Conservation (phyloP, 2,888 invertebrate genomes). For the Drosophila paranaensis region DNA sequence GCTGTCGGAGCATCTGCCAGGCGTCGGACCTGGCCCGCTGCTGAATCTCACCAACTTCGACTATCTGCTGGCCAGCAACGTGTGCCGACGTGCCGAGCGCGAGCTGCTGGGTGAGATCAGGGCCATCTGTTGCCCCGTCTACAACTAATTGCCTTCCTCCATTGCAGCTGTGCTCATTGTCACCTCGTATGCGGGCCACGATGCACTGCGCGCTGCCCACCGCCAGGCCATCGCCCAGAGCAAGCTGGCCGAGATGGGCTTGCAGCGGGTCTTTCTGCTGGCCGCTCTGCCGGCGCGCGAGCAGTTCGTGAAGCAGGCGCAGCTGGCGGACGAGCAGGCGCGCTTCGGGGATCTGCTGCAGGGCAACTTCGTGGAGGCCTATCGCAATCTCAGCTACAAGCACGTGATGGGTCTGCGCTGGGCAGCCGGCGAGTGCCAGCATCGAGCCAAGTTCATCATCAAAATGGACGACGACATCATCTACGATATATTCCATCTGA, state of each 20-base stretch:
- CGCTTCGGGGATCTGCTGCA: slow-evolving; percentile 90
- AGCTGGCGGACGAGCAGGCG: slow-evolving; percentile 87
- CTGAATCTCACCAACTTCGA: slow-evolving; percentile 80
- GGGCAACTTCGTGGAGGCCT: slow-evolving; percentile 91
- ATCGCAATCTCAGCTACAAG: slow-evolving; percentile 92
- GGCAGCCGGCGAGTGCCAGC: slow-evolving; percentile 87
- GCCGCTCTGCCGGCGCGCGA: slow-evolving; percentile 87
- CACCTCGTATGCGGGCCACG: slow-evolving; percentile 91
- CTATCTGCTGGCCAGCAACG: slow-evolving; percentile 74
- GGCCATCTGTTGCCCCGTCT: not conserved
- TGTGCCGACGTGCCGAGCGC: slow-evolving; percentile 75
- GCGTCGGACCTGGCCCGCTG: slow-evolving; percentile 43
- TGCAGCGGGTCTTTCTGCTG: slow-evolving; percentile 89
- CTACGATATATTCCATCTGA: slow-evolving; percentile 88
- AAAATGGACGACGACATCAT: slow-evolving; percentile 94
- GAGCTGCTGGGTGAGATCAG: slow-evolving; percentile 78
- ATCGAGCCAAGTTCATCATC: slow-evolving; percentile 87
- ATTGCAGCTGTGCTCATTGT: slow-evolving; percentile 86
- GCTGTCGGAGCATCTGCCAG: not conserved
- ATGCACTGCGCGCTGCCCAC: slow-evolving; percentile 89
- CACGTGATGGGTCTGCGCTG: slow-evolving; percentile 93
- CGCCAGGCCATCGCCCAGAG: slow-evolving; percentile 88
- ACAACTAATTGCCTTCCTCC: not conserved
- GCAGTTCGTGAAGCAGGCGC: slow-evolving; percentile 86
- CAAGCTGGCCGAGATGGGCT: slow-evolving; percentile 87